Conservation (phyloP, 2,888 invertebrate species). For the Girardia tigrina region DNA sequence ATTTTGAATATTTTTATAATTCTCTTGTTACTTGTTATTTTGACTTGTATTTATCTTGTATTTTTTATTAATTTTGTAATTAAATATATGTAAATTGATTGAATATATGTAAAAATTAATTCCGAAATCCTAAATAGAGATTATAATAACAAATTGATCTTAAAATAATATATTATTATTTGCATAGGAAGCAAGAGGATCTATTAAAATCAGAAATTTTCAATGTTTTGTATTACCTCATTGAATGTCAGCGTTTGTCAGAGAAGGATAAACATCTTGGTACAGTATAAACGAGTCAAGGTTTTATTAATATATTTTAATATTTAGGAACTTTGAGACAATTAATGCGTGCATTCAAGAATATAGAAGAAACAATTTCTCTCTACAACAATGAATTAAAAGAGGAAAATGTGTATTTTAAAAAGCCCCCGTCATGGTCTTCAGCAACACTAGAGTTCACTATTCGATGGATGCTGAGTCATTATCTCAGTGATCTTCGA, state of each 20-base stretch:
- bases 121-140: too few species aligned
- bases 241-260: not conserved
- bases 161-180: too few species aligned
- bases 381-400: not conserved
- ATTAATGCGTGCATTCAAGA: not conserved
- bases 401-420: not conserved
- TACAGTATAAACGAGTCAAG: not conserved
- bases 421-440: not conserved
- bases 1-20: too few species aligned
- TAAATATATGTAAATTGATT: too few species aligned
- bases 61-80: too few species aligned
- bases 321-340: not conserved
- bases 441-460: not conserved
- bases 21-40: too few species aligned
- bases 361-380: not conserved
- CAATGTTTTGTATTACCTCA: not conserved
- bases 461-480: not conserved
- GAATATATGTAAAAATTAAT: too few species aligned
- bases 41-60: too few species aligned
- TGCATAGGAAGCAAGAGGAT: not conserved
- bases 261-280: not conserved
- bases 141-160: too few species aligned
- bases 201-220: not conserved
- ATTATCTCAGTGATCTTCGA: not conserved
- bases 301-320: not conserved